Conservation (phyloP, 92 coral and sea anemone species). For the Pocillopora grandis region DNA sequence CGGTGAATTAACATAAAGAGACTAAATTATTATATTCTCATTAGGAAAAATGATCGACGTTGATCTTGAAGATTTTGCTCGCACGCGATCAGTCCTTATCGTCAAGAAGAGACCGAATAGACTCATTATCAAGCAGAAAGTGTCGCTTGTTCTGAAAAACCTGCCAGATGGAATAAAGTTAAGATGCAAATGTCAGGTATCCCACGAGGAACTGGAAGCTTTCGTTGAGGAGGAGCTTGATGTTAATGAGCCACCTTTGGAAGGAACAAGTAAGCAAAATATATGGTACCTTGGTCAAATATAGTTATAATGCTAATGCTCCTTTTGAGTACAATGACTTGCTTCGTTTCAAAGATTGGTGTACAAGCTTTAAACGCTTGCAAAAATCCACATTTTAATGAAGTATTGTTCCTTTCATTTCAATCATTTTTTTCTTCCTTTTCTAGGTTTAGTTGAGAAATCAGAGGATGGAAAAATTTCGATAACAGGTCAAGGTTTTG, state of each 20-base stretch:
- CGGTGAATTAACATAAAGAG: neutral
- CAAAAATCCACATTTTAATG: neutral
- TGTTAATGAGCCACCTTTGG: conserved; percentile 41
- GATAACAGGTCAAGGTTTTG: conserved; percentile 42
- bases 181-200: conserved; percentile 18
- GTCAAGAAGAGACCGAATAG: neutral
- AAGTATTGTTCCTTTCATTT: neutral
- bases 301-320: neutral
- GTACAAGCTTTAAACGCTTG: neutral
- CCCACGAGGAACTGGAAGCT: conserved; percentile 44
- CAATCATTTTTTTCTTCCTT: neutral
- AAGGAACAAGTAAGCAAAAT: conserved; percentile 36
- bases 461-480: conserved; percentile 55
- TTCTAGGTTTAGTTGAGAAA: conserved; percentile 47
- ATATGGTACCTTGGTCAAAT: neutral
- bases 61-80: conserved; percentile 9
- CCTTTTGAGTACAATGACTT: too few relatives aligned
- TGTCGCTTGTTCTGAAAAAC: neutral
- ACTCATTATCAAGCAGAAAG: neutral
- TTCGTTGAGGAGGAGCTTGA: conserved; percentile 48
- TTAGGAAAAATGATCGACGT: conserved; percentile 8
- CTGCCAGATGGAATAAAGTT: neutral
- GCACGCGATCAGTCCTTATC: neutral
- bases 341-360: too few relatives aligned
- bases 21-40: neutral